Evolutionary conservation across 1,140 invertebrate species (phyloP), one percentile per base, ranked within the genome.

Genomic region (Eubasilissa regina): DNA sequence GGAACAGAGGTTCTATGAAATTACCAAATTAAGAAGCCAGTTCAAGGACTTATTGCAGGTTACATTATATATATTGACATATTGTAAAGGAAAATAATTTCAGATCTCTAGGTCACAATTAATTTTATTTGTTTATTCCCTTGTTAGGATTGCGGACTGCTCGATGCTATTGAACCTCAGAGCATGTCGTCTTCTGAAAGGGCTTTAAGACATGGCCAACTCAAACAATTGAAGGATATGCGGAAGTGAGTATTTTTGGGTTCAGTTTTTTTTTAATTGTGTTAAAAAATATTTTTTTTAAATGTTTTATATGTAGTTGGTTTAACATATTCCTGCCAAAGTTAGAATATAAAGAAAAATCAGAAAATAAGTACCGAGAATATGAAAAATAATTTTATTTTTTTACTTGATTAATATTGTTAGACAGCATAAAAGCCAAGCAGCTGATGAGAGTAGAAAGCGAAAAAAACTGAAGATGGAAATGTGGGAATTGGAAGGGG

Each of bases 1-100:
- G 87, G 98, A 99, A 85, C 97, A 99, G 86, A 90, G 98, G 70
- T 96, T 99, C 86, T 99, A 99, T 85, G 98, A 99, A 89, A 95
- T 98, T 84, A 97, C 94, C 0, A 99, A 99, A 90, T 87, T 99
- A 3, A 90, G 97, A 45, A 89, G 93, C 48, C 98, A 99, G 87
- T 97, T 99, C 85, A 92, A 94, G 86, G 93, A 95, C 64, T 90
- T 98, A 48, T 87, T 99, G 47, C 91, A 94, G 87, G 94, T 95
- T 19, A 1, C 35, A 44, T 64, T 64, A 9, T 10, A n/a, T 4
- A 21, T 48, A 68, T 15, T 45, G 35, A 8, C 21, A 68, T 82
- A 21, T 19, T 75, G 17, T 60, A 10, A 64, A 45, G 4, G 13
- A 58, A 58, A 17, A n/a, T 10, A 10, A 58, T 58, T 19, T 9